These are phyloP conservation scores for Dermochelys coriacea DNA, from an alignment of 2,797 vertebrate species.

Conservation along the genomic window DNA sequence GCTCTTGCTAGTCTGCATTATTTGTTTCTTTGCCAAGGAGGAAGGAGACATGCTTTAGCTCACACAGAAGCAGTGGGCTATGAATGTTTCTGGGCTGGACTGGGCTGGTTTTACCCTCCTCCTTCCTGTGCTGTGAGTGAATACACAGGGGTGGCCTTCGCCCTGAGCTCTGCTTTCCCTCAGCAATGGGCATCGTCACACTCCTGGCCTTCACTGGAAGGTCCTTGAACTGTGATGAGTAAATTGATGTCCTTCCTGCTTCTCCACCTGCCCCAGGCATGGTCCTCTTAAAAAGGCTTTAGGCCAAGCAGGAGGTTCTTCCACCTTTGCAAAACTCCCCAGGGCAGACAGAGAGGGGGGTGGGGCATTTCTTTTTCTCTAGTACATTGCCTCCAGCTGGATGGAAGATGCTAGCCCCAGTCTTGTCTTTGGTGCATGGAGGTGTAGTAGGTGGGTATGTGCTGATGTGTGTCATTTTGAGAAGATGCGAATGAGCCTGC, in stretches of 20 bases:
- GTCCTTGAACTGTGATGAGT: not conserved
- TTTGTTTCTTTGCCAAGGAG: not conserved
- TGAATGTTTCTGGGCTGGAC: too few relatives aligned
- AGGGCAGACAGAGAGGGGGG: not conserved
- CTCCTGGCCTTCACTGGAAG: not conserved
- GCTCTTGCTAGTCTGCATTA: not conserved
- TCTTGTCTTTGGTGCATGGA: not conserved
- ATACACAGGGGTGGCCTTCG: not conserved
- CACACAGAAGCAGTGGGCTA: not conserved
- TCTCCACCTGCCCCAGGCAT: not conserved
- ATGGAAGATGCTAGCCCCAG: not conserved
- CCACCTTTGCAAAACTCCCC: not conserved
- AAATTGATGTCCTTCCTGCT: not conserved
- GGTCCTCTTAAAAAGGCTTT: not conserved
- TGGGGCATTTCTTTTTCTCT: not conserved
- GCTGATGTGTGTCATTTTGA: accelerated
- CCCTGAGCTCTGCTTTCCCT: not conserved
- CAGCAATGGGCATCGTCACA: not conserved
- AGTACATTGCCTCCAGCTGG: not conserved
- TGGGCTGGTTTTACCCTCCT: not conserved
- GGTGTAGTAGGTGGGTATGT: not conserved
- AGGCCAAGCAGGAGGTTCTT: not conserved
- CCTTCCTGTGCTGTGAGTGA: not conserved
- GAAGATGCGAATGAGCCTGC: accelerated
- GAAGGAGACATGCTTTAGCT: not conserved